Evolutionary conservation across 2,113 vertebrate genomes (phyloP), one percentile per base, ranked within the genome.

Genomic region (Aix galericulata): DNA sequence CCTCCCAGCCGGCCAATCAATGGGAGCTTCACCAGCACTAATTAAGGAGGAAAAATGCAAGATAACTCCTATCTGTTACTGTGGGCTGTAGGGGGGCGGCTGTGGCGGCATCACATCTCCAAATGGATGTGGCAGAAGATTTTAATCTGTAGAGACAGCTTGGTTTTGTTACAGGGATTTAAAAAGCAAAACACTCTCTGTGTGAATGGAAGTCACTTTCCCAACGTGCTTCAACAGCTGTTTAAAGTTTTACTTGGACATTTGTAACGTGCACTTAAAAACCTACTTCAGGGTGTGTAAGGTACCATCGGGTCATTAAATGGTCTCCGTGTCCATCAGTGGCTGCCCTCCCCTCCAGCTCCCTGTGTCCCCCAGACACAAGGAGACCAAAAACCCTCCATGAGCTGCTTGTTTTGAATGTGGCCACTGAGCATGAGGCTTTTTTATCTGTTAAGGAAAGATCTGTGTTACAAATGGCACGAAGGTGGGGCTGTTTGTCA

Each of bases 51-150:
- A 18, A 64, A 68, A 87, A 91, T 23, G 48, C 42, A 31, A 91
- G 88, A 79, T 95, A 93, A 56, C 36, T 46, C 27, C 62, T 92
- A 20, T 92, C 90, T 82, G 66, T 84, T 58, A 40, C 84, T 79
- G 87, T 62, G 1, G 32, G 89, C 89, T 79, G 88, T 36, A 36
- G 42, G 69, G 48, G 62, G 5, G 8, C 56, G 7, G 26, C 55
- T 60, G 69, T 46, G 2, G 3, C 27, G 56, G 67, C 53, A 67
- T 92, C 34, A 13, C 4, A 1, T 17, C 58, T 50, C 55, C 38
- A 60, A 59, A 66, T 17, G 9, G 34, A 56, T 14, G 22, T 73
- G 67, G 52, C 38, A 50, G 77, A 82, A 50, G 71, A 64, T 66
- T 16, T 44, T 58, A 76, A 73, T 72, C 66, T 53, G 48, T 81